phyloP scores from a whole-genome alignment of 2,113 vertebrate species.

The Centropus bengalensis region DNA sequence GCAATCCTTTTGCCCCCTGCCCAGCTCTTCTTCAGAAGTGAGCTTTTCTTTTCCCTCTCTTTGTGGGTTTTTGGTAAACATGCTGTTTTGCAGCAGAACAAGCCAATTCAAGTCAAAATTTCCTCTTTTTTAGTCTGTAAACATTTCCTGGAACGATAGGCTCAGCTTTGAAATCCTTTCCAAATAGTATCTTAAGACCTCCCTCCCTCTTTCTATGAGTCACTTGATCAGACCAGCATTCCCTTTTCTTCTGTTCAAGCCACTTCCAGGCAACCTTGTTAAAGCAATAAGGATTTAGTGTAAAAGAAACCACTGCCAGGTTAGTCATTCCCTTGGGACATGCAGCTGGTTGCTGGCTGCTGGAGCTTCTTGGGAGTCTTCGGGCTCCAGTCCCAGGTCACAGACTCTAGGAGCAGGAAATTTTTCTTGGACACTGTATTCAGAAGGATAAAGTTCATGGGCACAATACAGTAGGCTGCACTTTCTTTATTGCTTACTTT shows the following conservation, averaged over 20 bases:
- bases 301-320: constrained; percentile 17
- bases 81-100: constrained; percentile 35
- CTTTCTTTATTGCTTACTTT: neutral
- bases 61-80: constrained; percentile 39
- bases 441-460: constrained; percentile 58
- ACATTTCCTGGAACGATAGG: constrained; percentile 69
- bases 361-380: constrained; percentile 64
- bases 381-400: constrained; percentile 16
- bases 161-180: constrained; percentile 66
- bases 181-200: constrained; percentile 54
- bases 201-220: constrained; percentile 52
- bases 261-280: constrained; percentile 53
- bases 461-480: constrained; percentile 33
- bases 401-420: constrained; percentile 31
- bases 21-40: constrained; percentile 17
- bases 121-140: constrained; percentile 62
- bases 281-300: constrained; percentile 33
- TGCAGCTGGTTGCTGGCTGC: constrained; percentile 3
- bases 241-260: constrained; percentile 38
- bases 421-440: constrained; percentile 47
- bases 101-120: constrained; percentile 66
- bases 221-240: constrained; percentile 47
- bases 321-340: constrained; percentile 27
- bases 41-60: constrained; percentile 25
- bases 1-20: neutral